Percentiles rank a stretch among this genome's conserved stretches.
Conservation (phyloP, 1,140 invertebrate genomes). For the Leptinotarsa lineolata region DNA sequence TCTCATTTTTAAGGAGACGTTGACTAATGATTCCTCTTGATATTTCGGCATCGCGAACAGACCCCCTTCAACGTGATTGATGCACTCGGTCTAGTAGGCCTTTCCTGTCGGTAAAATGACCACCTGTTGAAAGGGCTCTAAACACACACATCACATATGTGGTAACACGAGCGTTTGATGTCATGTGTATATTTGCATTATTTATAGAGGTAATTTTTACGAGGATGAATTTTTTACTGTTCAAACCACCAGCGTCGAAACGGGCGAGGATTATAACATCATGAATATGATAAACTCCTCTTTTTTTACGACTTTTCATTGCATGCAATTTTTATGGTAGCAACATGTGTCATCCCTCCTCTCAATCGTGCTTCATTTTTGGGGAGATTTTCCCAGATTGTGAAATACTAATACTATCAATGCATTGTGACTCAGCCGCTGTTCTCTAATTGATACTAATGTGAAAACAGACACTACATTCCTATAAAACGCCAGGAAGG, state of each 20-base stretch:
- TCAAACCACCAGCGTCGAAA: not conserved
- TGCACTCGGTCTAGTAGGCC: slow-evolving; percentile 7
- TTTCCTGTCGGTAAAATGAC: slow-evolving; percentile 4
- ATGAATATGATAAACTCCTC: not conserved
- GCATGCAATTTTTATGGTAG: too few species aligned
- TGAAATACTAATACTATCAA: too few species aligned
- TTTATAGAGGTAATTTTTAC: slow-evolving; percentile 1
- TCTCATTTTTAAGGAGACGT: not conserved
- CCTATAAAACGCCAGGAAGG: too few species aligned
- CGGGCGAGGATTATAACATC: not conserved
- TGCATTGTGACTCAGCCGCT: too few species aligned
- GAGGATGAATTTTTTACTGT: not conserved
- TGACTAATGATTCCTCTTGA: not conserved
- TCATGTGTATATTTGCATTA: slow-evolving; percentile 1
- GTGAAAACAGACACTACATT: too few species aligned
- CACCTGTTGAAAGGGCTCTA: slow-evolving; percentile 7
- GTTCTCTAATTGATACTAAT: too few species aligned
- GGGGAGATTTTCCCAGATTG: too few species aligned
- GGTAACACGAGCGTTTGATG: not conserved
- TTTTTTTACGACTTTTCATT: too few species aligned
- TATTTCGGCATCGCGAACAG: slow-evolving; percentile 2
- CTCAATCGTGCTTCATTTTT: too few species aligned
- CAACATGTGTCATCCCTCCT: too few species aligned
- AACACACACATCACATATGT: slow-evolving; percentile 2
- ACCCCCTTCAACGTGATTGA: not conserved